These are phyloP conservation scores for Synergus itoensis DNA, from an alignment of 2,888 invertebrate species.

Conservation along the genomic window DNA sequence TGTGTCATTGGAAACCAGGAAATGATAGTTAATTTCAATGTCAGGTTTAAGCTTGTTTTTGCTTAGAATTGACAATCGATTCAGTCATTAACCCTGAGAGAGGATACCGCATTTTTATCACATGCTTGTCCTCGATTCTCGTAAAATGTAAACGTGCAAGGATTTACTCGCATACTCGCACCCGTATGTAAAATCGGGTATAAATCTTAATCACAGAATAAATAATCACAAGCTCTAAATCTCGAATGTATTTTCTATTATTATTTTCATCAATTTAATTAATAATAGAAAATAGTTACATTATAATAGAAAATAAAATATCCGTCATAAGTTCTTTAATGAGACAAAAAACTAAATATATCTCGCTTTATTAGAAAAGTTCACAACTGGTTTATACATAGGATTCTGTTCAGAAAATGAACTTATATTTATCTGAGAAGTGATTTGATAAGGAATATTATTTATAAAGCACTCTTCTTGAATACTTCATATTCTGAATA, in stretches of 20 bases:
- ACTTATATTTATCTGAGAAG: not conserved
- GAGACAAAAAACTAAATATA: not conserved
- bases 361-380: not conserved
- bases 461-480: not conserved
- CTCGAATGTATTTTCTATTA: no score
- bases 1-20: conserved; percentile 15
- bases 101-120: conserved; percentile 16
- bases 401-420: not conserved
- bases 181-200: conserved; percentile 7
- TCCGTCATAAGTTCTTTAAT: not conserved
- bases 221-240: not conserved
- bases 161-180: conserved; percentile 13
- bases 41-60: conserved; percentile 11
- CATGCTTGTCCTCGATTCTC: conserved; percentile 10
- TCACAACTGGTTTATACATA: not conserved
- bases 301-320: not conserved
- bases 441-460: not conserved
- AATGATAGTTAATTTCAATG: conserved; percentile 23
- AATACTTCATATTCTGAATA: no score
- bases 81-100: conserved; percentile 35
- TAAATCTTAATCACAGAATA: conserved; percentile 1
- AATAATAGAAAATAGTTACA: not conserved
- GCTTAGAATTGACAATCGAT: conserved; percentile 21
- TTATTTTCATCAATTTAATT: not conserved
- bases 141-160: conserved; percentile 17